Conservation (phyloP, 2,113 vertebrate genomes). For the Hymenochirus boettgeri region DNA sequence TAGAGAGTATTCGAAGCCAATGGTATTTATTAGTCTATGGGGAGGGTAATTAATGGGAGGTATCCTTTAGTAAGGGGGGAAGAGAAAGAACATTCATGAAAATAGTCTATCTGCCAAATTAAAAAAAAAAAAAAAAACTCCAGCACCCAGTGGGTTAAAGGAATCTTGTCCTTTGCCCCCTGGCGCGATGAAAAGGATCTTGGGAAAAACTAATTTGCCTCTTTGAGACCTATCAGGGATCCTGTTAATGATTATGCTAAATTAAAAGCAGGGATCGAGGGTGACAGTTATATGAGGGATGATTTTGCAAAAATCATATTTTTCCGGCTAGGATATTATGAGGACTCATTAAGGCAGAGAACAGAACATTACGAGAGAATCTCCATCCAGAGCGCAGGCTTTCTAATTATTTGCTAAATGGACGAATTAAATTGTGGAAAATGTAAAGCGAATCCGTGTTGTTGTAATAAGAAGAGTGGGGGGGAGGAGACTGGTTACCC, state of each 20-base stretch:
- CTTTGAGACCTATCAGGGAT: constrained; percentile 35
- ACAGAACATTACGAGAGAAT: constrained; percentile 41
- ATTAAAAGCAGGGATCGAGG: constrained; percentile 30
- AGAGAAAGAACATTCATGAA: too few relatives aligned
- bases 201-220: constrained; percentile 41
- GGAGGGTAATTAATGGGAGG: too few relatives aligned
- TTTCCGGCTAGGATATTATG: constrained; percentile 38
- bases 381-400: constrained; percentile 25
- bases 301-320: constrained; percentile 41
- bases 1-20: neutral
- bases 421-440: constrained; percentile 36
- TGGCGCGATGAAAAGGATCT: constrained; percentile 35
- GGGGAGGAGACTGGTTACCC: neutral
- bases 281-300: constrained; percentile 40
- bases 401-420: constrained; percentile 41
- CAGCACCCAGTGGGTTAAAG: too few relatives aligned
- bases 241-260: constrained; percentile 38
- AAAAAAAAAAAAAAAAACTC: too few relatives aligned
- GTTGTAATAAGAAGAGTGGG: constrained; percentile 4
- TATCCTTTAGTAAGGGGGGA: too few relatives aligned
- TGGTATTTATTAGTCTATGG: neutral
- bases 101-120: too few relatives aligned
- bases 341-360: constrained; percentile 42
- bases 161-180: too few relatives aligned
- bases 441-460: constrained; percentile 34